Base-by-base conservation (phyloP, 2,888 invertebrate species). In the Eupithecia centaureata region DNA sequence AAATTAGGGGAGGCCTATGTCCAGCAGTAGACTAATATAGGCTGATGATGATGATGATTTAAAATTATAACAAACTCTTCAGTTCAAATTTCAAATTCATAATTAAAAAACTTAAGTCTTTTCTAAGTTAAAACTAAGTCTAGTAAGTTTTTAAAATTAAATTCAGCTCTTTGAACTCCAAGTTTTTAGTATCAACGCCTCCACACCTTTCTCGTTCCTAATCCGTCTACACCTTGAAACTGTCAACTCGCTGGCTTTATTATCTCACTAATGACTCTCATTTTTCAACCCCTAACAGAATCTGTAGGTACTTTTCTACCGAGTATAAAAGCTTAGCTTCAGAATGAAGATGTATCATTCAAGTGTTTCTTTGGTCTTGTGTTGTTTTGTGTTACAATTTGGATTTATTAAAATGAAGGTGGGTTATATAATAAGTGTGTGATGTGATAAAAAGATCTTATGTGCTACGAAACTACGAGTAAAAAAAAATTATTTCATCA, bases 241-340 rank as follows among this genome's bases (percentile, higher is more conserved):
- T 70, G 79, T 70, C 80, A 82, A 88, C 89, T 90, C 89, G 88
- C 88, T 84, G 86, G 84, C 82, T 86, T 85, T 86, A 84, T 82
- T 90, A 82, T 90, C 73, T 77, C 51, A 56, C 73, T 90, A 90
- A 91, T 89, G 88, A 85, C 77, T 28, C 52, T 58, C 76, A 91
- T 92, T 83, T 87, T 86, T 91, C 89, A 91, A 73, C 89, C 91
- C 91, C 89, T 85, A 25, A 8, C 25, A 86, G 75, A 74, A 33
- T 27, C 5, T 27, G 52, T 60, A 56, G 8, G 51, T 28, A 27
- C 25, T 72, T 65, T 63, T 47, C 28, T 33, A 32, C 30, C n/a
- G 60, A 67, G 82, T 92, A 91, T 92, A 91, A 85, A 92, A 92
- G 86, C 76, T 78, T 62, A 22, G 60, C 27, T 52, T 74, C 76